Evolutionary conservation across 2,888 invertebrate species (phyloP).

Genomic region (Synergus itoensis): DNA sequence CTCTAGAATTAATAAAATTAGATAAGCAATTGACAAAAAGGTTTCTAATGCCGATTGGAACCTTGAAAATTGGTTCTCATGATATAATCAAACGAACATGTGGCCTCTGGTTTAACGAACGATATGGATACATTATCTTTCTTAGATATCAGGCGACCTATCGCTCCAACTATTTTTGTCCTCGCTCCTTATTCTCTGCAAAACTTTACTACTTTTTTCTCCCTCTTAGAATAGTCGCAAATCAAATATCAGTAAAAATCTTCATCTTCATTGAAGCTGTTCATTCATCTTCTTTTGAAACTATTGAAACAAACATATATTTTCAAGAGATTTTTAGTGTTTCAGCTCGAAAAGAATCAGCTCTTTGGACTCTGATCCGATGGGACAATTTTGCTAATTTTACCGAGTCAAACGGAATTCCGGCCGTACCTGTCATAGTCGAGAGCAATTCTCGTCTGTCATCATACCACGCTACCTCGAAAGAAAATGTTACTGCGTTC

Average conservation of each 20-base stretch:
- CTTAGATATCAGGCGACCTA: conserved; percentile 1
- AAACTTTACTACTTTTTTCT: no score
- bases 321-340: background rate
- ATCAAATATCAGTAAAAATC: background rate
- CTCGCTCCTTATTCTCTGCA: background rate
- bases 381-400: conserved; percentile 23
- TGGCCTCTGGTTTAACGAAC: background rate
- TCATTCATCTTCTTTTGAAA: no score
- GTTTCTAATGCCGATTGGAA: background rate
- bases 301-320: background rate
- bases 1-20: background rate
- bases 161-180: background rate
- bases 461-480: background rate
- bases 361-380: background rate
- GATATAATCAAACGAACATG: background rate
- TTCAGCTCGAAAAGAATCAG: background rate
- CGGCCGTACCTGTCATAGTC: conserved; percentile 20
- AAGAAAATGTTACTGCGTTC: conserved; percentile 32
- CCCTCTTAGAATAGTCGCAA: background rate
- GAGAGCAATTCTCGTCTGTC: conserved; percentile 26
- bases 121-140: conserved; percentile 1
- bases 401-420: conserved; percentile 16
- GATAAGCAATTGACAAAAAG: no score
- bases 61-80: conserved; percentile 1
- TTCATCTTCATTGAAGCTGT: background rate